These are phyloP conservation scores for Lampris incognitus DNA, from an alignment of 2,113 vertebrate genomes.

Conservation along the genomic window DNA sequence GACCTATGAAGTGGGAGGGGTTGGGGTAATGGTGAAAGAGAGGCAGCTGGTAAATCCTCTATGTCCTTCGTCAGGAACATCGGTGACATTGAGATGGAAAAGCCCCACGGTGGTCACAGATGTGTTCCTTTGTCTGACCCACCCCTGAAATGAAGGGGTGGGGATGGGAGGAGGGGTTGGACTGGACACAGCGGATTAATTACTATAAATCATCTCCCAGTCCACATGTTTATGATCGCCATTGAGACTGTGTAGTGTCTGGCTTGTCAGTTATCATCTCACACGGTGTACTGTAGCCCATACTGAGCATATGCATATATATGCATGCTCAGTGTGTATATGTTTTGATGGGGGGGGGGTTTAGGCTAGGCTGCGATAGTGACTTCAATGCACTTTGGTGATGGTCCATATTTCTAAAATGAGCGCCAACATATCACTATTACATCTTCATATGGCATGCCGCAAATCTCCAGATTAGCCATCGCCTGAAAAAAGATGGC, in stretches of 20 bases:
- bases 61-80: conserved; percentile 71
- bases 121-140: conserved; percentile 67
- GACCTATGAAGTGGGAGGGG: conserved; percentile 36
- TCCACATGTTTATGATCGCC: conserved; percentile 63
- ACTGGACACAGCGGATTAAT: conserved; percentile 79
- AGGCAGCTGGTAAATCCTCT: conserved; percentile 62
- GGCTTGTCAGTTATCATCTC: conserved; percentile 43
- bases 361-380: conserved; percentile 14
- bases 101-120: conserved; percentile 74
- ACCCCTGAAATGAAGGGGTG: conserved; percentile 1
- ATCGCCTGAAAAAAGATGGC: conserved; percentile 25
- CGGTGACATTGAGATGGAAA: conserved; percentile 76
- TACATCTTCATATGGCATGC: conserved; percentile 47
- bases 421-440: conserved; percentile 56
- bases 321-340: neutral
- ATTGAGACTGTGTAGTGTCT: conserved; percentile 32
- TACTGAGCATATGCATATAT: neutral
- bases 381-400: conserved; percentile 44
- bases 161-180: conserved; percentile 38
- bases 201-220: conserved; percentile 77
- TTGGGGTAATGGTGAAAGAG: conserved; percentile 41
- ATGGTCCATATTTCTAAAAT: conserved; percentile 53
- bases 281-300: conserved; percentile 2
- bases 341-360: conserved; percentile 8
- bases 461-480: conserved; percentile 57